Evolutionary conservation across 2,797 vertebrate species (phyloP), one percentile per base, ranked within the genome.

Genomic region (Sciurus vulgaris): DNA sequence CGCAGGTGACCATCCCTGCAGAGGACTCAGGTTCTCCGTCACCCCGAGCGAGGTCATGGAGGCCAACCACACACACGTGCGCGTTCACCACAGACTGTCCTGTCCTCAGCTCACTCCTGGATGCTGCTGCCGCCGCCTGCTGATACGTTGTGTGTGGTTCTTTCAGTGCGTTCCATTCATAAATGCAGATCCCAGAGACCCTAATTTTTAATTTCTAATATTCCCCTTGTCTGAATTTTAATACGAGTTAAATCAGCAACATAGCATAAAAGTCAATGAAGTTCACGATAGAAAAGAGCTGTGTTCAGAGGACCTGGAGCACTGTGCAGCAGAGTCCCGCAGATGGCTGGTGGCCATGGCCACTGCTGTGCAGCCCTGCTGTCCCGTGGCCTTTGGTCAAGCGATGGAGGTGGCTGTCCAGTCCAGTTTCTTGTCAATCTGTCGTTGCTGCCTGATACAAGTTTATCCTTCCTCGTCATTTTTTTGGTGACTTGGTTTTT

Each of bases 261-360:
- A 20, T 82, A 84, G 51, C 83, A 84, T 59, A 91, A 91, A 83
- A 67, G 35, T 59, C 84, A 78, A 67, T 92, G 89, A 79, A 15
- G 65, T 3, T 65, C 76, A 81, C 49, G 54, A 89, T 24, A 73
- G 76, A 63, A 83, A 89, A 86, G 33, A 67, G 74, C 49, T 70
- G 49, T 63, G 87, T 65, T 81, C 54, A 65, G 76, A 90, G 35
- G 44, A 74, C 3, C 56, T 9, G 20, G 22, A 24, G 22, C 22
- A 5, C 8, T 24, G 54, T 18, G 2, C 56, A 3, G 56, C 56
- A 0, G 56, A 8, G 56, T 8, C 22, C 22, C 56, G 0, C 3
- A 2, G 56, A 59, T 0, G 8, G 6, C 56, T 24, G 7, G 22
- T 26, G 24, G 56, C 22, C 3, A 9, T 26, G 22, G 56, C 56